Evolutionary conservation across 2,113 vertebrate species (phyloP), one percentile per base, ranked within the genome.

Genomic region (Phodopus roborovskii): DNA sequence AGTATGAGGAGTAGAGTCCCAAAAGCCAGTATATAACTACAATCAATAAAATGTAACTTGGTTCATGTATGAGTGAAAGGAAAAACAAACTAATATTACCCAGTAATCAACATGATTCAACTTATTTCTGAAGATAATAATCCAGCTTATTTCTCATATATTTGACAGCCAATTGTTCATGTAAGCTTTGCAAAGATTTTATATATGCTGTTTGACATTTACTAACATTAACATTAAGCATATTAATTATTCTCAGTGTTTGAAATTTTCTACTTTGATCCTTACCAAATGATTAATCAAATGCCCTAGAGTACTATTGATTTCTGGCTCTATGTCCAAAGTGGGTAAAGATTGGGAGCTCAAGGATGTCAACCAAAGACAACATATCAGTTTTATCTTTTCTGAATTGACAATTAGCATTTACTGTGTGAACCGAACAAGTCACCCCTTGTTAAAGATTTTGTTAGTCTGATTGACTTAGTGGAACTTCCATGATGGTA

Each of bases 211-310:
- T 90, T 77, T 92, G 71, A 71, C 48, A 86, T 50, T 86, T 71
- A 33, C 24, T 42, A n/a, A 7, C n/a, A n/a, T 56, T 19, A 73
- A 42, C 12, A 83, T 90, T 68, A 93, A 94, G 79, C 42, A 56
- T 17, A 36, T 33, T 74, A 88, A 66, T 2, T 42, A 64, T 91
- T 77, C 42, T 92, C 26, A 28, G 53, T 33, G 64, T 28, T 81
- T 92, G 39, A 71, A 2, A 56, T 75, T 74, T 84, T 79, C 36
- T 8, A 15, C 22, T 90, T 42, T 83, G 22, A 58, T 45, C 0
- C 73, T 86, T 88, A 88, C 70, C 58, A 73, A 83, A 82, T 77
- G 92, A 45, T 92, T 74, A 88, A 89, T 68, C 24, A 70, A 13
- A 33, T 45, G 66, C 5, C 3, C 33, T 1, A 64, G 20, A 62